Base-by-base conservation (phyloP, 1,140 invertebrate species). In the Heliconius nattereri region DNA sequence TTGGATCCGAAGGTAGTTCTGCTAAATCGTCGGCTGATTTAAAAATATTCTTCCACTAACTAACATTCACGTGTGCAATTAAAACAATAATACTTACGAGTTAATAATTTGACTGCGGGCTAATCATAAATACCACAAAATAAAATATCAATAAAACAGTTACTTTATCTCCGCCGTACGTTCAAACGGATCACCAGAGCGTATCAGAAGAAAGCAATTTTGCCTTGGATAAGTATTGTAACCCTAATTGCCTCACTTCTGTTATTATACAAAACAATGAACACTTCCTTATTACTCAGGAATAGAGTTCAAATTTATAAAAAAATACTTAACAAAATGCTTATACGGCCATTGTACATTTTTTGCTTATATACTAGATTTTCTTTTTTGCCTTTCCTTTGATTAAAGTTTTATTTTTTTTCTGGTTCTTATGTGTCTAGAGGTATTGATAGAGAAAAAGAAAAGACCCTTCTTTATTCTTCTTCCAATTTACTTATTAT, bases 201-300 rank as follows among this genome's bases (percentile, higher is more conserved):
- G 78, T 76, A 82, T 76, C 60, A 81, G 80, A 90, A 89, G 89
- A 90, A 87, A 89, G 87, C 85, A 89, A 90, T 90, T 88, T 85
- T 76, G 83, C 78, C 78, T 76, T 85, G 84, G 83, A 88, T 89
- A 89, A 89, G 84, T 86, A 86, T 82, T 82, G 83, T 85, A 82
- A 84, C 84, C 84, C 85, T 90, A 90, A 89, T 90, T 90, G 83
- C 81, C 85, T 90, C 89, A 89, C 88, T 90, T 82, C 81, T 76
- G 78, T 74, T 71, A 71, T 71, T 71, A 71, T 71, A 71, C 20
- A 71, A 71, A 71, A 37, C 71, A 75, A 73, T 52, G 54, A 66
- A 66, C 60, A 66, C 60, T 66, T 26, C 37, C 78, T 79, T 74
- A 79, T 66, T 13, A 20, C 40, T 40, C 2, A 23, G 45, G 9